Evolutionary conservation across 2,113 vertebrate species (phyloP).

Genomic region (Dipodomys spectabilis): DNA sequence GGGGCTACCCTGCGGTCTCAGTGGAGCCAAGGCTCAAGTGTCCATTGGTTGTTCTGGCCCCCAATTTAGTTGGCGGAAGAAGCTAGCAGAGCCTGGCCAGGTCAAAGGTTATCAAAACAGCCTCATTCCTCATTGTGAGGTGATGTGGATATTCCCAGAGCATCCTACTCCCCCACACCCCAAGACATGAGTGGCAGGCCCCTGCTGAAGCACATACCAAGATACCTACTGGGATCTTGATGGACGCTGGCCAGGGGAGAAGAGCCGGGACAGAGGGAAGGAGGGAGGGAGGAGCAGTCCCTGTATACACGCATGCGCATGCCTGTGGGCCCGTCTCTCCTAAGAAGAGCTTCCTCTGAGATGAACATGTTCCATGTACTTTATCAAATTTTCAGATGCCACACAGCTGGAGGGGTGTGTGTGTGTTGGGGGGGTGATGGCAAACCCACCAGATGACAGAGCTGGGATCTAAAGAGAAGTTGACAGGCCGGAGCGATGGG

Average conservation of each 20-base stretch:
- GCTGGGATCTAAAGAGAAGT: constrained; percentile 53
- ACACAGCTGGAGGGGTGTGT: background rate
- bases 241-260: background rate
- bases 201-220: background rate
- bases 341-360: background rate
- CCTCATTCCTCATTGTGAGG: no score
- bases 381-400: constrained; percentile 65
- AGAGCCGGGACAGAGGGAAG: background rate
- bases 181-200: background rate
- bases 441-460: constrained; percentile 29
- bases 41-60: no score
- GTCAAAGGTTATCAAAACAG: background rate
- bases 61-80: background rate
- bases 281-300: fast-evolving
- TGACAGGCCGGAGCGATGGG: constrained; percentile 39
- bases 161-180: background rate
- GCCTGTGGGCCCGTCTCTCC: background rate
- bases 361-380: background rate
- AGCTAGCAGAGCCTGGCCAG: background rate
- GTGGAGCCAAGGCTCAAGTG: background rate
- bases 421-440: background rate
- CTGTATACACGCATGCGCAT: fast-evolving
- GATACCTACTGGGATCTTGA: background rate
- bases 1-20: no score
- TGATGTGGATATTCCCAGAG: background rate